A percentile compares a stretch with the other conserved stretches of the same genome.
phyloP scores from a whole-genome alignment of 2,113 vertebrate genomes.

The Vimba vimba region DNA sequence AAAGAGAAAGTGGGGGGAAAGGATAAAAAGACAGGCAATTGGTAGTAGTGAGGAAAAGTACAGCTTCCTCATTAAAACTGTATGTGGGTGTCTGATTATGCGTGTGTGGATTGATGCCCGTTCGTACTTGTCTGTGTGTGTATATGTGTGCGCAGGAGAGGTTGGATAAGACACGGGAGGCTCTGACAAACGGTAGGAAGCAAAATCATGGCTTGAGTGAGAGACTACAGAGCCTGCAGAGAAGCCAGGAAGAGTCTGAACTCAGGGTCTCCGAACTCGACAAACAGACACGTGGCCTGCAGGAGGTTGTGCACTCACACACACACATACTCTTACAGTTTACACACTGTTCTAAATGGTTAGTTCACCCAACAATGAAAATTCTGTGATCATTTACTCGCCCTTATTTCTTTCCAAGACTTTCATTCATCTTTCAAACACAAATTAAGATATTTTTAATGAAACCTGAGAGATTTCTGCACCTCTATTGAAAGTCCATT shows the following conservation, averaged over 20 bases:
- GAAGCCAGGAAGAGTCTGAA: constrained; percentile 67
- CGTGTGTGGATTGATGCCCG: constrained; percentile 11
- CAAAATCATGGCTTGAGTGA: constrained; percentile 71
- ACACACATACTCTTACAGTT: constrained; percentile 4
- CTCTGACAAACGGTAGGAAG: constrained; percentile 75
- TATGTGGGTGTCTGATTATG: constrained; percentile 17
- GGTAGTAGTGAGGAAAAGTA: constrained; percentile 6
- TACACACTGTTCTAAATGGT: not conserved
- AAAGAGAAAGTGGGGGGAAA: constrained; percentile 2
- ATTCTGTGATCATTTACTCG: not conserved
- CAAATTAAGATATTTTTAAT: too few relatives aligned
- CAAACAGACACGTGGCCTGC: constrained; percentile 63
- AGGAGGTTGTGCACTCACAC: constrained; percentile 68
- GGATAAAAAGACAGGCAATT: constrained; percentile 19
- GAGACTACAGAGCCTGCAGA: constrained; percentile 68
- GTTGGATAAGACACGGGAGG: constrained; percentile 70
- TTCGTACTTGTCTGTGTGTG: constrained; percentile 23
- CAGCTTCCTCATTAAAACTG: constrained; percentile 28
- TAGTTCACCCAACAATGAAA: not conserved
- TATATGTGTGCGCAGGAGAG: constrained; percentile 69
- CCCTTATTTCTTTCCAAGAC: not conserved
- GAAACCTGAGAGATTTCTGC: not conserved
- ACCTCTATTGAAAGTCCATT: not conserved
- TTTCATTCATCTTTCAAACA: not conserved
- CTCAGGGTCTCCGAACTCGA: constrained; percentile 67